Evolutionary conservation across 2,888 invertebrate species (phyloP), one percentile per base, ranked within the genome.

Genomic region (Desoria tigrina): DNA sequence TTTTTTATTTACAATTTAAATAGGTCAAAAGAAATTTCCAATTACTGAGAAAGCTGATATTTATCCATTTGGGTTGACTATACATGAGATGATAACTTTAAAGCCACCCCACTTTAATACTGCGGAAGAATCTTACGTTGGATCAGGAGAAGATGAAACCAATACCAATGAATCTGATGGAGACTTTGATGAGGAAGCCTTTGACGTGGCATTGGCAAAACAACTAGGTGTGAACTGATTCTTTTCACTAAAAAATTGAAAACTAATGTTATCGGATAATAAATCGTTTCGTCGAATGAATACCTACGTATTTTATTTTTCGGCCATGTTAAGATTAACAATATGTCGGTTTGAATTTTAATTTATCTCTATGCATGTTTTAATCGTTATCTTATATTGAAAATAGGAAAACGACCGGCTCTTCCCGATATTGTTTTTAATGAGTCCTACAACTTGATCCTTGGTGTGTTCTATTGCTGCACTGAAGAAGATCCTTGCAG

Each of bases 11-110:
- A 21, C n/a, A 2, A n/a, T 2, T 18, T 23, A 26, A 39, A 24
- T 37, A 74, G 74, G 60, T 1, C 18, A 63, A 11, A 63, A 63
- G 1, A 63, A 61, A n/a, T 57, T 83, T 9, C 79, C 84, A 23
- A 84, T 91, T 57, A 86, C 87, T 2, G 81, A 81, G 74, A 90
- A 89, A 80, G 86, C 89, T 0, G 92, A 93, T 78, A 86, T 93
- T 55, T 93, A 90, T 82, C 83, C 92, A 1, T 87, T 88, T 71
- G 93, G 92, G 0, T 82, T 92, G 11, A 85, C 88, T 0, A 78
- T 92, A 27, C 92, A 89, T 86, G 92, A 92, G 83, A 92, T 90
- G 86, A 81, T 92, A 79, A 84, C 90, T 0, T 81, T 91, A 2
- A 82, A 83, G 59, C 84, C 88, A 0, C 92, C 92, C 0, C 88